Evolutionary conservation across 2,797 vertebrate species (phyloP), one percentile per base, ranked within the genome.

Genomic region (Urocyon cinereoargenteus): DNA sequence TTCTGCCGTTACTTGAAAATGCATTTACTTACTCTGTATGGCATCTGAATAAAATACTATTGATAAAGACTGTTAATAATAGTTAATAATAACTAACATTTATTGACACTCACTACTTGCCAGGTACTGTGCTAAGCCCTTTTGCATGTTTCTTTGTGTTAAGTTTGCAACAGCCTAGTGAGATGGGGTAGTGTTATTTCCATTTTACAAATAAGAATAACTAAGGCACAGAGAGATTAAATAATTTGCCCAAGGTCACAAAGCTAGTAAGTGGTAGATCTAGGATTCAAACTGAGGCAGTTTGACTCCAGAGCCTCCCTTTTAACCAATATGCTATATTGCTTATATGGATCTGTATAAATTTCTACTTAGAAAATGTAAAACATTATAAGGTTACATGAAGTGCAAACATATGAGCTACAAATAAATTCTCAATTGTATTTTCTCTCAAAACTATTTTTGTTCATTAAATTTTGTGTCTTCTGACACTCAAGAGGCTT

Each of bases 1-100:
- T 88, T 77, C 59, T 94, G 53, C 59, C 22, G 90, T 96, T 95
- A 94, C 87, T 93, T 97, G 24, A 97, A 97, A 94, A 83, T 92
- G 13, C 13, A 28, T 93, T 96, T 95, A 82, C 15, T 95, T 94
- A 86, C 10, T 62, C 2, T 84, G 0, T 73, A 82, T 85, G 49
- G 78, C 28, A 64, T 89, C 70, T 93, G 66, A 95, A 79, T 96
- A 84, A 94, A 90, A 95, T 94, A 73, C 18, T 72, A 61, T 53
- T 77, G 24, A 82, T 91, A 97, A 45, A 86, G 49, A 88, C 36
- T 85, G 3, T 34, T 77, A 51, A 77, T 77, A 51, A 77, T 18
- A 77, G 79, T 81, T 92, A 92, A 64, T 85, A 94, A 87, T 90
- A 96, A 93, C 91, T 93, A 84, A 91, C 12, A 24, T 89, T 85